These are phyloP conservation scores for Brachyhypopomus gauderio DNA, from an alignment of 2,113 vertebrate species.

Conservation along the genomic window DNA sequence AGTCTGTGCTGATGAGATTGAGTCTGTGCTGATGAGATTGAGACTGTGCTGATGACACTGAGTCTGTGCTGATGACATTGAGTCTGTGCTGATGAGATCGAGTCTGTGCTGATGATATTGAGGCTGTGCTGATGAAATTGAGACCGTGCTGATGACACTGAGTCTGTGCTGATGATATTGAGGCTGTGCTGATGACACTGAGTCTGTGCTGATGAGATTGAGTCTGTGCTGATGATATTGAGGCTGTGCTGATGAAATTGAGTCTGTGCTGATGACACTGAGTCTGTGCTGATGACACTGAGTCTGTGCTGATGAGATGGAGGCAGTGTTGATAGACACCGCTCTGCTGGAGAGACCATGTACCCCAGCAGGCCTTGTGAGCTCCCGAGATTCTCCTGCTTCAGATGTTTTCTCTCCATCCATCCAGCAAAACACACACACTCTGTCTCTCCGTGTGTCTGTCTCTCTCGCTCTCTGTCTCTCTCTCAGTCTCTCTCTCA, in stretches of 20 bases:
- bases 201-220: constrained; percentile 14
- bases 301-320: constrained; percentile 13
- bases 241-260: neutral
- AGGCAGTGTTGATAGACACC: neutral
- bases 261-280: neutral
- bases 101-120: constrained; percentile 13
- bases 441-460: neutral
- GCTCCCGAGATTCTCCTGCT: constrained; percentile 40
- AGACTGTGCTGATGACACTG: neutral
- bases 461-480: neutral
- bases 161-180: neutral
- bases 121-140: neutral
- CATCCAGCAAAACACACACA: neutral
- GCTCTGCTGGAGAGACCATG: neutral
- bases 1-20: constrained; percentile 14
- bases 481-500: constrained; percentile 29
- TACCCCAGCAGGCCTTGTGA: constrained; percentile 1
- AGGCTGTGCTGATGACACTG: no score
- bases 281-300: no score
- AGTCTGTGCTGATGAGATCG: no score
- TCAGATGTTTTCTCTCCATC: constrained; percentile 35
- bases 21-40: neutral
- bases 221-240: neutral
- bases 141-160: neutral
- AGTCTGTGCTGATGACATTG: neutral